These are phyloP conservation scores for Takifugu rubripes DNA, from an alignment of 2,797 vertebrate species.

Conservation along the genomic window DNA sequence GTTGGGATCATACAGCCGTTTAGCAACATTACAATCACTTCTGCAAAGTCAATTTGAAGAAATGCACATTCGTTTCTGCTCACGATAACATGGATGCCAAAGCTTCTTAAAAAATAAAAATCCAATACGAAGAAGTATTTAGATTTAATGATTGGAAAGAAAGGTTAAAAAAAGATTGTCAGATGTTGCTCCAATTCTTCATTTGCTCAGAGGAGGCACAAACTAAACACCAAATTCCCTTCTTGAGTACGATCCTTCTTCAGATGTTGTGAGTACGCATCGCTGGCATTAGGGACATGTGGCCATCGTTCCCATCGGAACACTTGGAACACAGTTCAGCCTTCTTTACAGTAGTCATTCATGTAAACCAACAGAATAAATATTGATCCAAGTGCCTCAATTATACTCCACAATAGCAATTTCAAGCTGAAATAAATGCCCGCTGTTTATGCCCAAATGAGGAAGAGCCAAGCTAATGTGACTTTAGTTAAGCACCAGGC, in stretches of 20 bases:
- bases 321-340: neutral
- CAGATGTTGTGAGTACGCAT: conserved; percentile 1
- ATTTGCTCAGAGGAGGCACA: conserved; percentile 11
- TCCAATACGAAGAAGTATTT: conserved; percentile 4
- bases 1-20: conserved; percentile 17
- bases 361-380: conserved; percentile 28
- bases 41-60: conserved; percentile 35
- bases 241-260: conserved; percentile 34
- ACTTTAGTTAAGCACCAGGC: conserved; percentile 41
- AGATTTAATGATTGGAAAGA: conserved; percentile 16
- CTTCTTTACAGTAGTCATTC: conserved; percentile 17
- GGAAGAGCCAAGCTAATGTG: conserved; percentile 36
- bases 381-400: conserved; percentile 25
- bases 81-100: conserved; percentile 35
- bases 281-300: conserved; percentile 2
- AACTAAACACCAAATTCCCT: conserved; percentile 44
- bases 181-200: conserved; percentile 27
- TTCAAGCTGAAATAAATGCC: conserved; percentile 56
- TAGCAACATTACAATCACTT: conserved; percentile 53
- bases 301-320: neutral
- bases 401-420: conserved; percentile 28
- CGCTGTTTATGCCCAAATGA: conserved; percentile 43
- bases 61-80: conserved; percentile 46
- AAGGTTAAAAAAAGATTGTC: conserved; percentile 43
- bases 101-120: conserved; percentile 5